Evolutionary conservation across 2,888 invertebrate genomes (phyloP), one percentile per base, ranked within the genome.

Genomic region (Sylvicola fuscatus): DNA sequence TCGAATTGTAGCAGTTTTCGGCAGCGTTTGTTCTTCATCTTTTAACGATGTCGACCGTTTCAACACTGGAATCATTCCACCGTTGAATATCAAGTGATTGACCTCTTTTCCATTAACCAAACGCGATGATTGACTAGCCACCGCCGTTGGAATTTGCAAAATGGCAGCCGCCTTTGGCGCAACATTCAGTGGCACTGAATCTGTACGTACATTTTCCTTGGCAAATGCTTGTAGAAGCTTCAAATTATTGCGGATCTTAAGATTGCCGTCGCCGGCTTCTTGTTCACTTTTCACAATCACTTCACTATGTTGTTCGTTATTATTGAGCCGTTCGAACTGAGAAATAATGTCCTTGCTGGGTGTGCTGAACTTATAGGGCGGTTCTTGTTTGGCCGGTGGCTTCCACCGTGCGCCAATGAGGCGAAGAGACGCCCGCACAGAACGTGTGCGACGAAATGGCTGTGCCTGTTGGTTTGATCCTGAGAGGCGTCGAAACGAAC

Each of bases 381-480:
- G 51, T 36, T 51, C 40, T 32, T 48, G 21, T 21, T 21, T 21
- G 21, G 21, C 21, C 13, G 56, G 47, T 33, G 54, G 45, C 45
- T 68, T 64, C 60, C 70, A 68, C 52, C 70, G 69, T 47, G 66
- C 64, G 40, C 71, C 68, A 39, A 78, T 68, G 51, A 72, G 55
- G 43, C 75, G 68, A 44, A 78, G 58, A 44, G 76, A 76, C 44
- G 74, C 70, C 47, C 77, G 66, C 51, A 77, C 73, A 43, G 76
- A 75, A 53, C 72, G 66, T 44, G 74, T 66, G 44, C 77, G 68
- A 44, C 72, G 70, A 46, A 67, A 39, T 3, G 38, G 21, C 21
- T 21, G 21, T n/a, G n/a, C n/a, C 14, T 11, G 12, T 4, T 13
- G 8, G 10, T 36, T 5, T 3, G 6, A 31, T 14, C 11, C 37